Evolutionary conservation across 2,113 vertebrate species (phyloP).

Genomic region (Ceyx margarethae): DNA sequence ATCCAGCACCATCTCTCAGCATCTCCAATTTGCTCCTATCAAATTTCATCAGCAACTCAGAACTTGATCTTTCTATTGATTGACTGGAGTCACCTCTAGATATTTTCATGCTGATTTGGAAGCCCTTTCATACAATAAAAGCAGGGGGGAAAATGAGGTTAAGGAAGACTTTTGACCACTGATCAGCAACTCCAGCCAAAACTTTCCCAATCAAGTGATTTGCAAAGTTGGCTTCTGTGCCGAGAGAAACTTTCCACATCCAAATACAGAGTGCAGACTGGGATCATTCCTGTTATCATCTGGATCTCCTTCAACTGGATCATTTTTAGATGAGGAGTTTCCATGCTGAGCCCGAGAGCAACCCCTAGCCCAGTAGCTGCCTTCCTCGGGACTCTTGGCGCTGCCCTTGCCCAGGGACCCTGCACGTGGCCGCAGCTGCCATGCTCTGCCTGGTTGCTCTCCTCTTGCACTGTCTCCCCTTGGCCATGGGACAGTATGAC

Average conservation of each 20-base stretch:
- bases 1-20: conserved; percentile 54
- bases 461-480: conserved; percentile 82
- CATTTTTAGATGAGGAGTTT: conserved; percentile 67
- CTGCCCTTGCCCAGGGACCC: conserved; percentile 31
- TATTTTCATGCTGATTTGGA: conserved; percentile 65
- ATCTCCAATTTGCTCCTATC: conserved; percentile 64
- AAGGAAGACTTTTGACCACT: conserved; percentile 62
- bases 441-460: conserved; percentile 84
- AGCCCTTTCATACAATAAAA: conserved; percentile 34
- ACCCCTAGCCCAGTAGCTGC: conserved; percentile 73
- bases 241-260: conserved; percentile 5
- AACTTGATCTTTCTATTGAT: conserved; percentile 71
- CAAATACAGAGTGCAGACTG: not conserved
- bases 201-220: conserved; percentile 8
- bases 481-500: conserved; percentile 90
- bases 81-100: conserved; percentile 72
- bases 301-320: conserved; percentile 3
- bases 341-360: conserved; percentile 81
- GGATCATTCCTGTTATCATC: not conserved
- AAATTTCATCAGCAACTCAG: conserved; percentile 73
- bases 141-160: not conserved
- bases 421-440: conserved; percentile 66
- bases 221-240: conserved; percentile 16
- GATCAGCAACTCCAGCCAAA: conserved; percentile 59
- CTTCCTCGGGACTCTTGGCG: conserved; percentile 70